Percentiles rank a stretch among this genome's conserved stretches.
phyloP scores from a whole-genome alignment of 1,140 invertebrate species.

The Caenorhabditis elegans region WBcel235 BX284603.4:13516501-13517000 shows the following conservation, averaged over 20 bases:
- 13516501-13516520: too few species aligned
- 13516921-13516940: not conserved
- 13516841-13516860: not conserved
- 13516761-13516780: not conserved
- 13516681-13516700: not conserved
- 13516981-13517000: too few species aligned
- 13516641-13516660: not conserved
- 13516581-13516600: conserved; percentile 3
- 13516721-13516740: not conserved
- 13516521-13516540: conserved; percentile 6
- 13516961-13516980: too few species aligned
- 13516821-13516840: not conserved
- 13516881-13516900: not conserved
- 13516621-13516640: not conserved
- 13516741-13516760: conserved; percentile 1
- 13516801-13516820: not conserved
- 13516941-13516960: too few species aligned
- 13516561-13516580: not conserved
- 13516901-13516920: not conserved
- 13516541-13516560: not conserved
- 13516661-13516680: not conserved
- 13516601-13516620: not conserved
- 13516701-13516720: conserved; percentile 22
- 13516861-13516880: not conserved
- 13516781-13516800: not conserved